Evolutionary conservation across 2,888 invertebrate species (phyloP), one percentile per base, ranked within the genome.

Genomic region (Erynnis tages): DNA sequence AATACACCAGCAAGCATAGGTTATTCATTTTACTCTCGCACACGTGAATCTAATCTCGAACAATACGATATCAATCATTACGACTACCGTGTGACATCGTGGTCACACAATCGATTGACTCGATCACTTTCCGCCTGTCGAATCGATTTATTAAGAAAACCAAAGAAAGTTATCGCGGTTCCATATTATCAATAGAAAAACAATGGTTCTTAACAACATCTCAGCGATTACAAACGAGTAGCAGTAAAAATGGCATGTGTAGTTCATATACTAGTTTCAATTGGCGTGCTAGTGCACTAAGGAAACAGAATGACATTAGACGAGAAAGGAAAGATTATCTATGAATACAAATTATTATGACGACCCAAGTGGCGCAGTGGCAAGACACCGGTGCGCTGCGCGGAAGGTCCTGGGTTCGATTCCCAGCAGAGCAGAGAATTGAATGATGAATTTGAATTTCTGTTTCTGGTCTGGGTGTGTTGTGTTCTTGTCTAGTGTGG

Each of bases 131-230:
- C 16, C n/a, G 32, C 19, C 14, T 3, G 14, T 10, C 17, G 16
- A 54, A 57, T 54, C 61, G 62, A 67, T 65, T 71, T 72, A 67
- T 65, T 63, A 58, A 54, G 62, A 61, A 66, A 66, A 67, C 61
- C 63, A 58, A 73, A 62, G 75, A 75, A 75, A 76, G 74, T 71
- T 65, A 67, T 60, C 58, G 60, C 68, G 67, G 69, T 67, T 67
- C 65, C 66, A 69, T n/a, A n/a, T 66, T 65, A 64, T 60, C 64
- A 44, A 25, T 54, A 40, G 32, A 40, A 41, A 49, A 29, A 53
- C 45, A 53, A 52, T 54, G 37, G 43, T 25, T 32, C 34, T 41
- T 17, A 41, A 49, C 32, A 41, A 49, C 16, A n/a, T 41, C 38
- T 17, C 32, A 25, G 19, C 32, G 25, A 27, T 27, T 49, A 27